These are phyloP conservation scores for Drosophila santomea DNA, from an alignment of 1,140 invertebrate genomes.

Conservation along the genomic window DNA sequence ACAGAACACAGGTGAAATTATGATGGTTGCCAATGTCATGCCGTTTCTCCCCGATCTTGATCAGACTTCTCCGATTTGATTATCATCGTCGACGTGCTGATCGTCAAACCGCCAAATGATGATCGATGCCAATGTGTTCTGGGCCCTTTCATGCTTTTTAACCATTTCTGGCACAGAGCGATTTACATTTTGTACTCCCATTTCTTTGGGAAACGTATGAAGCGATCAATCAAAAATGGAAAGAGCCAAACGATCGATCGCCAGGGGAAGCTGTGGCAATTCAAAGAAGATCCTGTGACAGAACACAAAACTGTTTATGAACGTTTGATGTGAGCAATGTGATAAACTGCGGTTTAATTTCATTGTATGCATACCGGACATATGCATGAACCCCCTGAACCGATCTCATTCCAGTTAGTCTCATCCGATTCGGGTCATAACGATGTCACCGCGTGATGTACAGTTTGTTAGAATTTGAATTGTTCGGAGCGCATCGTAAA, in stretches of 20 bases:
- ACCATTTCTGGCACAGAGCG: slow-evolving; percentile 24
- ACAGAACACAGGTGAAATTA: slow-evolving; percentile 61
- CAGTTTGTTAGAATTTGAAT: slow-evolving; percentile 84
- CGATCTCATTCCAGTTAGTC: slow-evolving; percentile 8
- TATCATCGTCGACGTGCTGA: slow-evolving; percentile 73
- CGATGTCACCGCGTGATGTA: slow-evolving; percentile 74
- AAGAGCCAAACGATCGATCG: slow-evolving; percentile 46
- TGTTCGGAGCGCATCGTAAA: slow-evolving; percentile 78
- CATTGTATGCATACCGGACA: slow-evolving; percentile 45
- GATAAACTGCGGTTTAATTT: slow-evolving; percentile 60
- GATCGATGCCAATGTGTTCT: slow-evolving; percentile 64
- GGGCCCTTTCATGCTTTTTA: slow-evolving; percentile 13
- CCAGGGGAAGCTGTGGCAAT: slow-evolving; percentile 27
- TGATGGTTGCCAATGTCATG: slow-evolving; percentile 54
- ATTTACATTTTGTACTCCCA: slow-evolving; percentile 76
- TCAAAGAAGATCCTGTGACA: slow-evolving; percentile 67
- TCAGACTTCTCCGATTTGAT: slow-evolving; percentile 71
- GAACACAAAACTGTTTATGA: slow-evolving; percentile 82
- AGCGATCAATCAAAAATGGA: slow-evolving; percentile 84
- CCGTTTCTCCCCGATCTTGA: slow-evolving; percentile 31
- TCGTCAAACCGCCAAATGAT: slow-evolving; percentile 76
- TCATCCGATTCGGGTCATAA: slow-evolving; percentile 12
- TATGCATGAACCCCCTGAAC: slow-evolving; percentile 14
- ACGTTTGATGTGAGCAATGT: slow-evolving; percentile 61
- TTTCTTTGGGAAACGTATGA: slow-evolving; percentile 70